Conservation (phyloP, 2,113 vertebrate species). For the Cynopterus brachyotis region DNA sequence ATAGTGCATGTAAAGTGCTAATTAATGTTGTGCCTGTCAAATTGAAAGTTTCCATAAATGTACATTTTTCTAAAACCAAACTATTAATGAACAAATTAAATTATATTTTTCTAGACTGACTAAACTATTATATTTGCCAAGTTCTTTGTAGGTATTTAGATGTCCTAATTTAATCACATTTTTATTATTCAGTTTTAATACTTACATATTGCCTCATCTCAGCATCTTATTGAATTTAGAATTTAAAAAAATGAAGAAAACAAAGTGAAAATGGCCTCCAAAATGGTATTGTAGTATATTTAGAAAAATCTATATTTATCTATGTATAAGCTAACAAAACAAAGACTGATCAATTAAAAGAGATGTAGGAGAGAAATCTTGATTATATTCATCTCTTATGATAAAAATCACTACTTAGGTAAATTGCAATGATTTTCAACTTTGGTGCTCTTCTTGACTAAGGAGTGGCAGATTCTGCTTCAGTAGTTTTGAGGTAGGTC, state of each 20-base stretch:
- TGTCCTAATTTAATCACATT: background rate
- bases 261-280: background rate
- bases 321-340: background rate
- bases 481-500: background rate
- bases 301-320: background rate
- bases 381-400: background rate
- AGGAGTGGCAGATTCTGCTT: background rate
- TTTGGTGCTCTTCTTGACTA: background rate
- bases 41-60: background rate
- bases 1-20: background rate
- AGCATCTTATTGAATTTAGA: background rate
- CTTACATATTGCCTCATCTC: background rate
- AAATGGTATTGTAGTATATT: background rate
- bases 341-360: background rate
- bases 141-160: background rate
- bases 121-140: background rate
- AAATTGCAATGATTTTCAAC: background rate
- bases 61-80: background rate
- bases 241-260: background rate
- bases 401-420: background rate
- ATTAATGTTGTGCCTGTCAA: background rate
- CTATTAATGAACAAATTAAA: background rate
- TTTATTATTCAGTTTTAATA: background rate
- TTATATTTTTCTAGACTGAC: background rate
- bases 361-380: background rate